Evolutionary conservation across 2,888 invertebrate genomes (phyloP).

Genomic region (Volucella bombylans): DNA sequence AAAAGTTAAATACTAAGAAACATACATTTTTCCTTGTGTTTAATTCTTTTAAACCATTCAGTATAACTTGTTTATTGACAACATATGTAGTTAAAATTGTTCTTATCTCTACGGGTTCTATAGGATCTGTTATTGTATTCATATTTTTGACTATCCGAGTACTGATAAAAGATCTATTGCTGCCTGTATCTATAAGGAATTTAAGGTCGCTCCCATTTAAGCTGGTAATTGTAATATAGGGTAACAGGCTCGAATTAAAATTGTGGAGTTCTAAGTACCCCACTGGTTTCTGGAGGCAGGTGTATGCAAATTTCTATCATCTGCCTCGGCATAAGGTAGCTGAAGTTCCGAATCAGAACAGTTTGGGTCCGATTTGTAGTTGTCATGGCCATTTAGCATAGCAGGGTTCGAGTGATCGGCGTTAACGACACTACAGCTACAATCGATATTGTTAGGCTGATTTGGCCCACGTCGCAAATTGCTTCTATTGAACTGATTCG

Average conservation of each 20-base stretch:
- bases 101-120: slow-evolving; percentile 12
- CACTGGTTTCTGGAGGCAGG: slow-evolving; percentile 35
- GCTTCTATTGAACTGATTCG: too few species aligned
- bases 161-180: slow-evolving; percentile 9
- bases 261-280: slow-evolving; percentile 14
- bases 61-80: background rate
- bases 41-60: too few species aligned
- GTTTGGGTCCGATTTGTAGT: too few species aligned
- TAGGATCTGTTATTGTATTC: too few species aligned
- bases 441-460: too few species aligned
- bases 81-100: slow-evolving; percentile 3
- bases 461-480: too few species aligned
- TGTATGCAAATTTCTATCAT: slow-evolving; percentile 31
- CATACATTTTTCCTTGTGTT: too few species aligned
- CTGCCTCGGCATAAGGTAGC: background rate
- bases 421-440: too few species aligned
- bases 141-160: too few species aligned
- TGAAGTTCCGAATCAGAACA: background rate
- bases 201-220: background rate
- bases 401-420: too few species aligned
- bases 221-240: background rate
- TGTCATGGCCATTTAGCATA: too few species aligned
- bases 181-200: slow-evolving; percentile 17
- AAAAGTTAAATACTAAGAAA: too few species aligned
- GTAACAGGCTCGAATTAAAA: background rate